Conservation (phyloP, 2,797 vertebrate genomes). For the Carcharodon carcharias region DNA sequence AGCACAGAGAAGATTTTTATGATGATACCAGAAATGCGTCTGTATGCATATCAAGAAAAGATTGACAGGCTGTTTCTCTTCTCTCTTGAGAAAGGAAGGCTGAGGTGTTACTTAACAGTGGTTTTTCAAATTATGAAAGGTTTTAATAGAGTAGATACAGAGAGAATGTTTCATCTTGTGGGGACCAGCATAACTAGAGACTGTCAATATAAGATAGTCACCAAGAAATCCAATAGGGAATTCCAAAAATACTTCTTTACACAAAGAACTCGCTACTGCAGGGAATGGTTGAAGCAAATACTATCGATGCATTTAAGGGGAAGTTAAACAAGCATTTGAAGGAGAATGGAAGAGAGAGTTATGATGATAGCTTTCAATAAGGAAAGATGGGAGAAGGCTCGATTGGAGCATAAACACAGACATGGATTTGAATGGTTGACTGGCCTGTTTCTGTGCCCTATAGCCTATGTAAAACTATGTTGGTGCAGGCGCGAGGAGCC, state of each 20-base stretch:
- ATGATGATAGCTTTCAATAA: background rate
- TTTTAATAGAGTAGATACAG: no score
- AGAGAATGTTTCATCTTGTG: background rate
- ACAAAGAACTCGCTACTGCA: background rate
- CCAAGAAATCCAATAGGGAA: background rate
- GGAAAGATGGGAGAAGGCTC: background rate
- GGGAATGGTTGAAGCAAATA: background rate
- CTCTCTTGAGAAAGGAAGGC: no score
- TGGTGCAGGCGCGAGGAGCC: background rate
- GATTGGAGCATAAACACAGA: background rate
- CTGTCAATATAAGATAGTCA: background rate
- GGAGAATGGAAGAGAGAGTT: background rate
- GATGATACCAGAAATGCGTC: no score
- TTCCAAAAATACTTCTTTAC: background rate
- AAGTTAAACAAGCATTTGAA: background rate
- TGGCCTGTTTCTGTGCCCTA: background rate
- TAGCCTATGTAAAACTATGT: background rate
- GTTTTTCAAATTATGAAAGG: no score
- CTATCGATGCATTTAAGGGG: background rate
- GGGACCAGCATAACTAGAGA: background rate
- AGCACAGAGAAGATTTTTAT: no score
- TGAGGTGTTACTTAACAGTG: no score
- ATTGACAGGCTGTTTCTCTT: no score
- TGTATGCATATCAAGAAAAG: no score
- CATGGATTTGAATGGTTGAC: background rate